Percentiles rank a stretch among this genome's conserved stretches.
Evolutionary conservation across 2,888 invertebrate genomes (phyloP).

Genomic region (Eupeodes latifasciatus): DNA sequence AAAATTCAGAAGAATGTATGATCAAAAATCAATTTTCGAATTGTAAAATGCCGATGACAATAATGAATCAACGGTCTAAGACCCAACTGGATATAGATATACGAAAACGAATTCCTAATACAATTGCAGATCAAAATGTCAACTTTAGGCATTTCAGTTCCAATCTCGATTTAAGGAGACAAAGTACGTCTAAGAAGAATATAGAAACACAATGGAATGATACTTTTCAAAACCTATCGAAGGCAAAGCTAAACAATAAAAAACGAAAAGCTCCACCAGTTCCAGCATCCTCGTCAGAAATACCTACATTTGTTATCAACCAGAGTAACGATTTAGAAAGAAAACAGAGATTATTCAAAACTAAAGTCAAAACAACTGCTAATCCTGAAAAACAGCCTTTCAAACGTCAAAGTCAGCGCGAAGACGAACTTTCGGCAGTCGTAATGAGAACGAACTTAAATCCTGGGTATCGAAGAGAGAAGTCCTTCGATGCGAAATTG

Average conservation of each 20-base stretch:
- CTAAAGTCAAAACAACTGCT: slow-evolving; percentile 88
- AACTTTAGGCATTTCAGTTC: slow-evolving; percentile 22
- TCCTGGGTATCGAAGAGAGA: slow-evolving; percentile 77
- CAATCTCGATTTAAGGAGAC: slow-evolving; percentile 18
- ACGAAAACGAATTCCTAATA: slow-evolving; percentile 60
- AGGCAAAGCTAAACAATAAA: slow-evolving; percentile 86
- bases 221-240: slow-evolving; percentile 68
- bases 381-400: not conserved
- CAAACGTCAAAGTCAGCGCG: not conserved
- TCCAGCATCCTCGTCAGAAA: slow-evolving; percentile 71
- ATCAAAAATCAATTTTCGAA: not conserved
- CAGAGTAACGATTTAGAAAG: slow-evolving; percentile 28
- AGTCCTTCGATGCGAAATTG: slow-evolving; percentile 79
- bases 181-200: not conserved
- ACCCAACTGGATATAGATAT: slow-evolving; percentile 76
- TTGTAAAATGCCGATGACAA: not conserved
- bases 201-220: slow-evolving; percentile 34
- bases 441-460: slow-evolving; percentile 2
- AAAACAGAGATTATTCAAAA: slow-evolving; percentile 88
- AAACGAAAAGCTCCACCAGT: slow-evolving; percentile 90
- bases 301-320: not conserved
- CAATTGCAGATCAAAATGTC: not conserved
- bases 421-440: not conserved
- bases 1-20: slow-evolving; percentile 7
- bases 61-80: slow-evolving; percentile 77